Conservation (phyloP, 2,797 vertebrate species). For the Rhabdophis nuchalis region DNA sequence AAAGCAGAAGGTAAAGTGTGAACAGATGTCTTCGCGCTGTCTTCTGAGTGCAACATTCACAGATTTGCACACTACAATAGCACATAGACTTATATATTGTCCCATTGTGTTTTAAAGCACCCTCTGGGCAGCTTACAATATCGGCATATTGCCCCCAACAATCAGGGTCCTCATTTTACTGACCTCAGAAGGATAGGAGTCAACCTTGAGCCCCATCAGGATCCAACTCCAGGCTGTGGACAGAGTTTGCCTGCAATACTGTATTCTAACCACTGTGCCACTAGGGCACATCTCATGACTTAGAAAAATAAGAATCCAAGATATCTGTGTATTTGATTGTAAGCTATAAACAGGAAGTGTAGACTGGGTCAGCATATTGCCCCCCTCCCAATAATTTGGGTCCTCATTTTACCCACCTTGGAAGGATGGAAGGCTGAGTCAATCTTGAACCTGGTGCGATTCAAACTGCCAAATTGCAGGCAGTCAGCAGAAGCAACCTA, state of each 20-base stretch:
- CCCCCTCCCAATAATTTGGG: no score
- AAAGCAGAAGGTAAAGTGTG: not conserved
- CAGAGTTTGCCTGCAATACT: not conserved
- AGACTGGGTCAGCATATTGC: no score
- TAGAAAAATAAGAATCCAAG: not conserved
- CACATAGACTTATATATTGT: not conserved
- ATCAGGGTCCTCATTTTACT: not conserved
- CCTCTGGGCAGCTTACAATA: not conserved
- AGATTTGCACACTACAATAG: not conserved
- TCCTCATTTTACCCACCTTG: no score
- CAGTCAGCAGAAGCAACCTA: no score
- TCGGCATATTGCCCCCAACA: not conserved
- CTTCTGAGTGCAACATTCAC: not conserved
- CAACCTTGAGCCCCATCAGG: not conserved
- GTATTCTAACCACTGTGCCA: not conserved
- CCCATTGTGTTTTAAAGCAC: not conserved
- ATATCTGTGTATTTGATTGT: not conserved
- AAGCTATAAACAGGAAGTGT: not conserved
- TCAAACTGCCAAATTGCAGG: no score
- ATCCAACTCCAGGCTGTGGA: not conserved
- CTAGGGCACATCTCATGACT: not conserved
- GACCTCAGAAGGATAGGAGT: not conserved
- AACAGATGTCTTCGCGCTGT: not conserved
- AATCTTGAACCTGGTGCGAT: no score
- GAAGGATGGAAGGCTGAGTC: no score